A percentile compares a stretch with the other conserved stretches of the same genome.
phyloP scores from a whole-genome alignment of 2,888 invertebrate species.

The Baccha elongata region DNA sequence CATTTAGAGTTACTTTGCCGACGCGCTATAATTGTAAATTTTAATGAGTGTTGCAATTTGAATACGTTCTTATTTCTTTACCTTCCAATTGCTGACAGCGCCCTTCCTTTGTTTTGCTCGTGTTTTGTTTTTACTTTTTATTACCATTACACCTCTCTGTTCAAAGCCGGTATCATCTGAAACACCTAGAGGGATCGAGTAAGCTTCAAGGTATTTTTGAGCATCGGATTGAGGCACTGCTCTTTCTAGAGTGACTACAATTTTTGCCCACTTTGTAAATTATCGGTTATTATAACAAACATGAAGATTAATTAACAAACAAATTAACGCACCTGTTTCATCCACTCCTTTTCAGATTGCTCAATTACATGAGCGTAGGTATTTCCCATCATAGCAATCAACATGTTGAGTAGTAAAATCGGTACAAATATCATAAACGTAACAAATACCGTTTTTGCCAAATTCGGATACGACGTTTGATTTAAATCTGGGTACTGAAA shows the following conservation, averaged over 20 bases:
- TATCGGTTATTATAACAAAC: not conserved
- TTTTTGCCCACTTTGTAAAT: slow-evolving; percentile 95
- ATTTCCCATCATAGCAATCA: slow-evolving; percentile 99
- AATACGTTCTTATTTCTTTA: slow-evolving; percentile 78
- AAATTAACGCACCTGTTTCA: slow-evolving; percentile 88
- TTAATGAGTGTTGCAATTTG: not conserved
- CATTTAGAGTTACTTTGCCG: slow-evolving; percentile 93
- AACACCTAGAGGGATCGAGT: slow-evolving; percentile 95
- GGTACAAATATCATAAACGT: slow-evolving; percentile 99
- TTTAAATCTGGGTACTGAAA: slow-evolving; percentile 95
- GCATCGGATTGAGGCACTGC: slow-evolving; percentile 95
- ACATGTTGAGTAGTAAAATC: slow-evolving; percentile 96
- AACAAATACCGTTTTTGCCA: slow-evolving; percentile 98
- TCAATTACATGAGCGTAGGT: slow-evolving; percentile 99
- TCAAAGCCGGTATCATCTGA: slow-evolving; percentile 92
- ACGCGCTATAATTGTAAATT: slow-evolving; percentile 84
- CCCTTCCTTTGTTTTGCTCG: slow-evolving; percentile 97
- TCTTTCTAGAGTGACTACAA: slow-evolving; percentile 97
- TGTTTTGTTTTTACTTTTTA: slow-evolving; percentile 98
- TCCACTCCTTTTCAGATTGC: slow-evolving; percentile 99
- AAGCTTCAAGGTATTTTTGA: slow-evolving; percentile 95
- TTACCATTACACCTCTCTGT: slow-evolving; percentile 97
- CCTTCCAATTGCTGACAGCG: slow-evolving; percentile 99
- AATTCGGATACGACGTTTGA: slow-evolving; percentile 93
- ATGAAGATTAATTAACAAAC: not conserved